Percentiles rank a stretch among this genome's conserved stretches.
Evolutionary conservation across 2,888 invertebrate species (phyloP).

Genomic region (Lycia hirtaria): DNA sequence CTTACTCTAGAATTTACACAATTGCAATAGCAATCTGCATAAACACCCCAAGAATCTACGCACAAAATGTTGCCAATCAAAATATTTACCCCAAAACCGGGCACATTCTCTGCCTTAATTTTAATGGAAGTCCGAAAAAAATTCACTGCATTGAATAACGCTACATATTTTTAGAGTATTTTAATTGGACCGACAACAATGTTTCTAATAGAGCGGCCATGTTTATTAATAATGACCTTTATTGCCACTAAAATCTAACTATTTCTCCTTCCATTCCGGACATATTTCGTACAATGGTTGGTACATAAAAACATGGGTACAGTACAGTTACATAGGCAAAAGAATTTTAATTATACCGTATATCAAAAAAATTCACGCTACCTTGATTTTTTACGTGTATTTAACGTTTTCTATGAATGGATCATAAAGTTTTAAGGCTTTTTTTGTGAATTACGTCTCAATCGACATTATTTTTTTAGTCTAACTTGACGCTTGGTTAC

Average conservation of each 20-base stretch:
- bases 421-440: constrained; percentile 55
- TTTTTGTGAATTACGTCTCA: constrained; percentile 42
- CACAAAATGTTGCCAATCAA: constrained; percentile 31
- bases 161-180: constrained; percentile 37
- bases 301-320: constrained; percentile 47
- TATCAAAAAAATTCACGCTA: constrained; percentile 61
- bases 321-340: constrained; percentile 41
- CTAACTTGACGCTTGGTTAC: background rate
- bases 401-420: constrained; percentile 49
- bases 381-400: constrained; percentile 50
- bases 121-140: constrained; percentile 30
- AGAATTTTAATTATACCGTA: constrained; percentile 57
- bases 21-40: constrained; percentile 21
- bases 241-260: constrained; percentile 31
- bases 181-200: constrained; percentile 42
- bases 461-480: constrained; percentile 39
- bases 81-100: constrained; percentile 30
- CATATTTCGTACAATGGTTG: constrained; percentile 48
- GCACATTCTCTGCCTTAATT: constrained; percentile 22
- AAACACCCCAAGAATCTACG: constrained; percentile 23
- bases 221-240: constrained; percentile 48
- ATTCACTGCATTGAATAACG: constrained; percentile 23
- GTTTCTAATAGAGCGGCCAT: constrained; percentile 47
- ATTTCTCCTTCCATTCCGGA: constrained; percentile 36
- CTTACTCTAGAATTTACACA: constrained; percentile 18